Base-by-base conservation (phyloP, 2,888 invertebrate species). In the Azorinus chamasolen region DNA sequence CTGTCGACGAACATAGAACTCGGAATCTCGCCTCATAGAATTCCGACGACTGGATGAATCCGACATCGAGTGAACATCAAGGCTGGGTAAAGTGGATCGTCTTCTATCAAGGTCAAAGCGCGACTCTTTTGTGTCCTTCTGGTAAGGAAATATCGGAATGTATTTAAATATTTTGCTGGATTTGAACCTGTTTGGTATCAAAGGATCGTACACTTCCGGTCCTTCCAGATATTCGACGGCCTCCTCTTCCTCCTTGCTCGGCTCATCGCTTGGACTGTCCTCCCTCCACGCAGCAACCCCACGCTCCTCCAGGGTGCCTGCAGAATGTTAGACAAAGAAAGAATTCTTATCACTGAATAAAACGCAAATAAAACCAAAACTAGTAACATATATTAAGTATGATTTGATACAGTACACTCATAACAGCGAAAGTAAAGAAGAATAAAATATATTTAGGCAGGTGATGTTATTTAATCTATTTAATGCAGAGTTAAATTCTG, bases 251-350 rank as follows among this genome's bases (percentile, higher is more conserved):
- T 32, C 20, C 20, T 39, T 37, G 18, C 14, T 20, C 1, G 50
- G 1, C 16, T 32, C 20, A 16, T 39, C 50, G 18, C 8, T 20
- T 32, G 37, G 22, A 3, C n/a, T n/a, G 16, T 51, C 50, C 1
- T 48, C 50, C 5, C 64, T 55, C 77, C 80, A 76, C 10, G 79
- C 76, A 32, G 74, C 62, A 12, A 83, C 78, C 0, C 83, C 83
- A 3, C 83, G 54, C 59, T 84, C 82, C 24, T 73, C 70, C 16
- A 61, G 55, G n/a, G 76, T 77, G 12, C 84, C 80, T 84, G n/a
- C n/a, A n/a, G n/a, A n/a, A n/a, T n/a, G n/a, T n/a, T 45, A 46
- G 14, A 41, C 41, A 41, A 41, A 41, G 41, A 41, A 12, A 12
- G 41, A n/a, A n/a, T n/a, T n/a, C n/a, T n/a, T n/a, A n/a, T n/a